These are phyloP conservation scores for Rhinolophus sinicus DNA, from an alignment of 2,113 vertebrate species.

Conservation along the genomic window DNA sequence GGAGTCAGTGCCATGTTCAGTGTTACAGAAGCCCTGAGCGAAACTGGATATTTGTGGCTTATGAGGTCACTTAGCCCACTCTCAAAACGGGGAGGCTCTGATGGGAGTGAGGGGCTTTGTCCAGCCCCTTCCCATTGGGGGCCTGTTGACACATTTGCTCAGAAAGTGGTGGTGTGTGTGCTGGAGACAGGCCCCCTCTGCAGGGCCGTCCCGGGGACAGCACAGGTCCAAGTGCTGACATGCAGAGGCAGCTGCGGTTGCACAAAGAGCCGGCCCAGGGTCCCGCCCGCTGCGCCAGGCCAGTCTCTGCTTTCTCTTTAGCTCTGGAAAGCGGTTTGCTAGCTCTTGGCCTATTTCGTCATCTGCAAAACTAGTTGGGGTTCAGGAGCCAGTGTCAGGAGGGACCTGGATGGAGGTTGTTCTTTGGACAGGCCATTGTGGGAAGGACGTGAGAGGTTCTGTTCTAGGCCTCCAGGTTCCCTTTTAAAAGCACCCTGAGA, in stretches of 20 bases:
- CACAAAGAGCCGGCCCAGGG: accelerated
- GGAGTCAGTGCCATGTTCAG: background rate
- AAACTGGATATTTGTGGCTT: background rate
- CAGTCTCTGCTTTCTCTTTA: background rate
- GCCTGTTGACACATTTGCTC: background rate
- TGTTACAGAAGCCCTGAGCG: background rate
- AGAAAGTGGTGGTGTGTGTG: background rate
- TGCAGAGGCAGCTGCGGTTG: background rate
- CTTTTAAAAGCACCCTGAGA: background rate
- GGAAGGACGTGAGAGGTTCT: background rate
- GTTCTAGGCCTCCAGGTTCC: background rate
- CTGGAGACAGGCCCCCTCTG: background rate
- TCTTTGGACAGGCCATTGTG: background rate
- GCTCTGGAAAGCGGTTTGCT: background rate
- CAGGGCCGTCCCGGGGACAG: background rate
- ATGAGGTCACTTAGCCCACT: accelerated
- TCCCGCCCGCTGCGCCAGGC: background rate
- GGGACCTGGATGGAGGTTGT: background rate
- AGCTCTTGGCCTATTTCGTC: background rate
- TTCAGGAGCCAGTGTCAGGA: background rate
- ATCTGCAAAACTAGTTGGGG: background rate
- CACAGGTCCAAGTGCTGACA: background rate
- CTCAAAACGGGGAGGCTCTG: background rate
- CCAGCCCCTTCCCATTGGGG: background rate
- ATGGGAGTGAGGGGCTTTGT: accelerated